Conservation (phyloP, 2,888 invertebrate genomes). For the Homarus gammarus region DNA sequence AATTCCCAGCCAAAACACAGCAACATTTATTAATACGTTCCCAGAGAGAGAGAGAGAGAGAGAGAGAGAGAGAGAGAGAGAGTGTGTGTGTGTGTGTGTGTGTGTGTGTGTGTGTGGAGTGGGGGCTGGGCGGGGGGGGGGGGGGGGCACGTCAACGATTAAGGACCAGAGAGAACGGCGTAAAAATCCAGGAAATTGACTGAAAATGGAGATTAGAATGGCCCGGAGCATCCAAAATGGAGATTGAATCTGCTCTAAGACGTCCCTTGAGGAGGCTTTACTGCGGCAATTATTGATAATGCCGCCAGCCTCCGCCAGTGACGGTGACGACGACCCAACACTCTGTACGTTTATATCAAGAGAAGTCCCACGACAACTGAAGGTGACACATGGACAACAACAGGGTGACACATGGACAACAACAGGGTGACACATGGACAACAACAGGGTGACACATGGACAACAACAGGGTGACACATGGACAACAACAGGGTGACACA, state of each 20-base stretch:
- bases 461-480: no score
- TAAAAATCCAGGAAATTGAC: neutral
- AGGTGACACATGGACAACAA: neutral
- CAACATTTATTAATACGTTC: neutral
- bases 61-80: no score
- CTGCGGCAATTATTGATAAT: neutral
- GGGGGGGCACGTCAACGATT: neutral
- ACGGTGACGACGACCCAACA: no score
- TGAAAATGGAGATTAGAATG: slow-evolving; percentile 15
- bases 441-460: neutral
- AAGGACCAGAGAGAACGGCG: neutral
- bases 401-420: neutral
- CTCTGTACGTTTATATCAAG: no score
- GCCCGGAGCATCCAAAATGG: neutral
- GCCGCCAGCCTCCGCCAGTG: no score
- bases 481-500: no score
- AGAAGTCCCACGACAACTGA: neutral
- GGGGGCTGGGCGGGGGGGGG: no score
- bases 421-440: neutral
- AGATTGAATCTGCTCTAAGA: neutral
- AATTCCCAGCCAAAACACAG: neutral
- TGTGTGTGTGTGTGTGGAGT: neutral
- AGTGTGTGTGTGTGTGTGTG: no score
- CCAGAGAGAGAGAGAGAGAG: no score
- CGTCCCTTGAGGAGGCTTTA: neutral